Evolutionary conservation across 2,888 invertebrate genomes (phyloP), one percentile per base, ranked within the genome.

Genomic region (Thymelicus sylvestris): DNA sequence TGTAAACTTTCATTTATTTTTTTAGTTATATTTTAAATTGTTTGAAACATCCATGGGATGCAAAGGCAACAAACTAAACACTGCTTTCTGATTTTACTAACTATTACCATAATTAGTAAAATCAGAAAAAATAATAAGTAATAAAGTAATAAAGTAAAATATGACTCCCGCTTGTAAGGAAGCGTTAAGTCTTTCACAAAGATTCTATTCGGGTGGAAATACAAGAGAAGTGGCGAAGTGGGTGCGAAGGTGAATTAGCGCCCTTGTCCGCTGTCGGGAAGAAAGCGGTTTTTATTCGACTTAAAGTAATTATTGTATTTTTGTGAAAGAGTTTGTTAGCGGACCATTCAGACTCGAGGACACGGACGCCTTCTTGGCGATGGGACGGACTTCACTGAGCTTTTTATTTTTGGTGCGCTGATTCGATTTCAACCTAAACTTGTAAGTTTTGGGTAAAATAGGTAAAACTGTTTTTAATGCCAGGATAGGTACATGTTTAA

Each of bases 321-420:
- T 92, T 93, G 90, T 93, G 88, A 93, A 93, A 92, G 93, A 93
- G 93, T 93, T 93, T 93, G 93, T 93, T 93, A 93, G 93, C 91
- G 88, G 85, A 82, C 90, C 91, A 93, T 93, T 93, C 90, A 92
- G 83, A 76, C 76, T 76, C 75, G 82, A 81, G 83, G 85, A 84
- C 85, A 84, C 86, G 89, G 90, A 84, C 89, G 87, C 83, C 82
- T 82, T 80, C 81, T 81, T 75, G 72, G 50, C 10, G 38, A 81
- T 80, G 88, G 84, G 83, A 41, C 81, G 89, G 79, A 87, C 55
- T 86, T 69, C 39, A 50, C 48, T 31, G 61, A 7, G 5, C 15
- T 44, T 15, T 19, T 62, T 48, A 48, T 13, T 7, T 55, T 55
- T 55, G 7, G 41, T 8, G 7, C 3, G 31, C 31, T 31, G 31